A percentile compares a stretch with the other conserved stretches of the same genome.
Conservation (phyloP, 1,140 invertebrate species). For the Hermatobates lingyangjiaoensis region DNA sequence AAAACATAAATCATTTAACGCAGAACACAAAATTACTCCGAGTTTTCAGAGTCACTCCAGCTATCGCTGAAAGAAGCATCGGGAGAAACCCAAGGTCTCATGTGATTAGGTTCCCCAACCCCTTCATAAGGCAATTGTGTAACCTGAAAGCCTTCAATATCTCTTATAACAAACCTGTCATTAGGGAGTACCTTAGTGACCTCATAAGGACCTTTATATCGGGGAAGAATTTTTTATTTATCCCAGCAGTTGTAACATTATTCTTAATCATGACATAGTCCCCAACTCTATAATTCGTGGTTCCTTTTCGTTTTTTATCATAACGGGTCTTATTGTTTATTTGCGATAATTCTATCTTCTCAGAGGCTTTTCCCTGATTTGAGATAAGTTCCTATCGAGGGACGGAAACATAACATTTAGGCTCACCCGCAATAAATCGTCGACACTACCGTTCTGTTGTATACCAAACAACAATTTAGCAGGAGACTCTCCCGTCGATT, state of each 20-base stretch:
- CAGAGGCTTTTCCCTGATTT: neutral
- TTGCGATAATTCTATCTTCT: neutral
- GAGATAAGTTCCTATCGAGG: neutral
- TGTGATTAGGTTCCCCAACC: neutral
- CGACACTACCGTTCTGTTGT: neutral
- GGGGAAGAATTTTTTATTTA: constrained; percentile 2
- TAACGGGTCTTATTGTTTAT: constrained; percentile 1
- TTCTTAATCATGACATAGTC: constrained; percentile 9
- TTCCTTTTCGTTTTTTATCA: constrained; percentile 1
- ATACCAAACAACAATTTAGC: constrained; percentile 13
- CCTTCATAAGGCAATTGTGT: neutral
- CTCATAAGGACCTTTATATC: constrained; percentile 9
- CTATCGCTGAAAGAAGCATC: too few species aligned
- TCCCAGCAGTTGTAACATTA: neutral
- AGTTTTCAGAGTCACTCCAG: too few species aligned
- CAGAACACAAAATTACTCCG: too few species aligned
- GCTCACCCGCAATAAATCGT: neutral
- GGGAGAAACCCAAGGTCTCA: neutral
- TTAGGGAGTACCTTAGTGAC: constrained; percentile 5
- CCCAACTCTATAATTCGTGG: constrained; percentile 1
- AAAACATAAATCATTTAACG: too few species aligned
- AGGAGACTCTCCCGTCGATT: constrained; percentile 9
- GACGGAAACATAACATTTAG: neutral
- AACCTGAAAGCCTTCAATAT: constrained; percentile 4
- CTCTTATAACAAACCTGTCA: constrained; percentile 3